A percentile compares a stretch with the other conserved stretches of the same genome.
These are phyloP conservation scores for Caenorhabditis remanei DNA, from an alignment of 1,140 invertebrate species.

Conservation along the genomic window DNA sequence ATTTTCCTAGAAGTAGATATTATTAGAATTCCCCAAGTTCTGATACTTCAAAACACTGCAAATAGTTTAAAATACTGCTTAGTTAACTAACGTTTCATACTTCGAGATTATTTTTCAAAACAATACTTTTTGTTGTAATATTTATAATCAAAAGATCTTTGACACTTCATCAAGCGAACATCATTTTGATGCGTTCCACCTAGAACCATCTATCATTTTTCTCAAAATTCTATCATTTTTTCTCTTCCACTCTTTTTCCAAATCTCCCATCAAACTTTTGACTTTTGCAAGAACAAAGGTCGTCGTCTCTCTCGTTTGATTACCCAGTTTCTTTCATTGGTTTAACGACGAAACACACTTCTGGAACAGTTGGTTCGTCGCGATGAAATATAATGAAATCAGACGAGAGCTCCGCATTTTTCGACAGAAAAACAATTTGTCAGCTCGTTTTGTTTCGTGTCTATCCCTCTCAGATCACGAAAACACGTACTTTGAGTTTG, in stretches of 20 bases:
- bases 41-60: no score
- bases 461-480: constrained; percentile 5
- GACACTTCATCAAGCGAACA: no score
- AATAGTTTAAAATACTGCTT: no score
- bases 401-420: background rate
- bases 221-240: background rate
- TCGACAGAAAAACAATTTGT: constrained; percentile 39
- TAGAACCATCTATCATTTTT: background rate
- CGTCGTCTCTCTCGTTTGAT: background rate
- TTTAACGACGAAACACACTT: constrained; percentile 45
- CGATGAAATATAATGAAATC: background rate
- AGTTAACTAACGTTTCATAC: no score
- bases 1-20: background rate
- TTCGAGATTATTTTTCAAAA: no score
- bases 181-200: background rate
- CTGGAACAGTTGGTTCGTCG: constrained; percentile 30
- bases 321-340: constrained; percentile 26
- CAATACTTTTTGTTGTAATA: no score
- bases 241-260: background rate
- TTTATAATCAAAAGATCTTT: background rate
- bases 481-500: constrained; percentile 46
- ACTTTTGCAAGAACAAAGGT: constrained; percentile 50
- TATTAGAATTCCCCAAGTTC: no score
- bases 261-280: constrained; percentile 16
- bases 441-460: constrained; percentile 12